phyloP scores from a whole-genome alignment of 2,888 invertebrate species.

The Oegoconia quadripuncta region DNA sequence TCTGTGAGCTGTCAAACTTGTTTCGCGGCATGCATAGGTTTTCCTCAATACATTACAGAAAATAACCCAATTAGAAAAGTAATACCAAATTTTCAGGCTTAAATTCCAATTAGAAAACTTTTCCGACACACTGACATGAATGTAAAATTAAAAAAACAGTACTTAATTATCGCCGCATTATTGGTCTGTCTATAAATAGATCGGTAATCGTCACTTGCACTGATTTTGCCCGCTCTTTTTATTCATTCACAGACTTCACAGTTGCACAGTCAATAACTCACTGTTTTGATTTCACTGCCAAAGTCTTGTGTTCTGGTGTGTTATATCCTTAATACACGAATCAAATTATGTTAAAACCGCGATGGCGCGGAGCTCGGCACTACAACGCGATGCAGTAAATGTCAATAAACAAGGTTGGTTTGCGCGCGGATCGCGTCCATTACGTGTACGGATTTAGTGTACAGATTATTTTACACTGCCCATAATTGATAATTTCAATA shows the following conservation, averaged over 20 bases:
- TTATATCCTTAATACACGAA: slow-evolving; percentile 35
- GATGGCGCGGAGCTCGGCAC: slow-evolving; percentile 57
- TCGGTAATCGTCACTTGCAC: slow-evolving; percentile 59
- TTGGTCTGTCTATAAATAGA: slow-evolving; percentile 69
- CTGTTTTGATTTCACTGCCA: slow-evolving; percentile 35
- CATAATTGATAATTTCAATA: slow-evolving; percentile 2
- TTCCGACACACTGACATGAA: slow-evolving; percentile 20
- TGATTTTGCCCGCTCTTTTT: slow-evolving; percentile 69
- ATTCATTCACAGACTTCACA: slow-evolving; percentile 46
- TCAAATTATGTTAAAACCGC: slow-evolving; percentile 48
- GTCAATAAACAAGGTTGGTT: slow-evolving; percentile 39
- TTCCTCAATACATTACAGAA: slow-evolving; percentile 32
- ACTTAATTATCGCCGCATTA: slow-evolving; percentile 51
- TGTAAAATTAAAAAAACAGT: slow-evolving; percentile 35
- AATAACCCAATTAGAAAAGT: slow-evolving; percentile 31
- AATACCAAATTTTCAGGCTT: slow-evolving; percentile 22
- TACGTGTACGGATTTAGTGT: slow-evolving; percentile 3
- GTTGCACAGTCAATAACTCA: slow-evolving; percentile 40
- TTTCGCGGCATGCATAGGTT: slow-evolving; percentile 61
- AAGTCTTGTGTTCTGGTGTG: slow-evolving; percentile 32
- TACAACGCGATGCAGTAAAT: slow-evolving; percentile 49
- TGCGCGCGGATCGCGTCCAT: slow-evolving; percentile 14
- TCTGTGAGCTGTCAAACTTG: slow-evolving; percentile 70
- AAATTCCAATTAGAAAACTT: slow-evolving; percentile 32
- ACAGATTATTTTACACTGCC: not conserved